Evolutionary conservation across 2,888 invertebrate genomes (phyloP).

Genomic region (Microctonus brassicae): DNA sequence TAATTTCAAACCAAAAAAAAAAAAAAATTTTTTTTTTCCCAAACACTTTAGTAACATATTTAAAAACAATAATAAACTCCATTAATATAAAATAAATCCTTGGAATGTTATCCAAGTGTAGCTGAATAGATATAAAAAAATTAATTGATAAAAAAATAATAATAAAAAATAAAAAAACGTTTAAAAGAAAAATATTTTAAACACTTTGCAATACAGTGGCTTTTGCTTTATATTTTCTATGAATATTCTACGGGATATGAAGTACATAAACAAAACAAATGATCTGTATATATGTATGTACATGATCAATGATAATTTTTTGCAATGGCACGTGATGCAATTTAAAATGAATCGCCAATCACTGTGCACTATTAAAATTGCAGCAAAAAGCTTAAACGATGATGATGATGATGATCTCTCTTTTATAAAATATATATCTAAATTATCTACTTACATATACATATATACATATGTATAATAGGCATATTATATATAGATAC

Average conservation of each 20-base stretch:
- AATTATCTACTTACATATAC: background rate
- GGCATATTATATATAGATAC: background rate
- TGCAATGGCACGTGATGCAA: constrained; percentile 37
- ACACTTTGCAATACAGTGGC: too few species aligned
- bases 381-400: background rate
- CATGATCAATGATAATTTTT: constrained; percentile 16
- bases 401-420: constrained; percentile 4
- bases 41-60: background rate
- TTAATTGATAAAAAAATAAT: too few species aligned
- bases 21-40: too few species aligned
- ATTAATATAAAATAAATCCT: background rate
- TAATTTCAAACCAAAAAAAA: background rate
- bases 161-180: too few species aligned
- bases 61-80: background rate
- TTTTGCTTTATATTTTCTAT: too few species aligned
- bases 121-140: background rate
- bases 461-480: too few species aligned
- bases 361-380: background rate
- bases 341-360: constrained; percentile 41
- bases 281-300: background rate
- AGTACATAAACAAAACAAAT: too few species aligned
- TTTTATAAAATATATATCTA: background rate
- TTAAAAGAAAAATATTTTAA: background rate
- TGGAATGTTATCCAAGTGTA: background rate
- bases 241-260: too few species aligned